A percentile compares a stretch with the other conserved stretches of the same genome.
phyloP scores from a whole-genome alignment of 2,888 invertebrate species.

The Eupithecia abbreviata region DNA sequence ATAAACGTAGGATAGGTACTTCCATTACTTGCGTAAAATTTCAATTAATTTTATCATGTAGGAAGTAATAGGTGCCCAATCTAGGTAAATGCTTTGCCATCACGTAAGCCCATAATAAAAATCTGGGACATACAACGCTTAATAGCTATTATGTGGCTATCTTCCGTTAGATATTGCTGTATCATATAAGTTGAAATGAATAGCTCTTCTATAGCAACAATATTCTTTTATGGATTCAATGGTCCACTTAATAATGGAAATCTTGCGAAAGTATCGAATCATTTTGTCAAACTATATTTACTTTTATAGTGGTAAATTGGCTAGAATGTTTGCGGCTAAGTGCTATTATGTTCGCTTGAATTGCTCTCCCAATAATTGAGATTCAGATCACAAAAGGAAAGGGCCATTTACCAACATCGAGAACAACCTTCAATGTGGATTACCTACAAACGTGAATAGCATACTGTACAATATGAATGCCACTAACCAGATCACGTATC shows the following conservation, averaged over 20 bases:
- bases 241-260: conserved; percentile 16
- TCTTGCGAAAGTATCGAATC: conserved; percentile 22
- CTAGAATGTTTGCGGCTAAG: conserved; percentile 31
- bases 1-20: background rate
- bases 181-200: conserved; percentile 14
- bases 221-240: conserved; percentile 19
- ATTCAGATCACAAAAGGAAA: conserved; percentile 64
- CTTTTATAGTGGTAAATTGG: conserved; percentile 13
- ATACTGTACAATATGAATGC: conserved; percentile 58
- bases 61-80: conserved; percentile 32
- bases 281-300: conserved; percentile 19
- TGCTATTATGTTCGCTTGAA: conserved; percentile 29
- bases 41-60: conserved; percentile 28
- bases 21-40: conserved; percentile 31
- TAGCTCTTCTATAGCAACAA: conserved; percentile 15
- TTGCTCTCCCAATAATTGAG: conserved; percentile 40
- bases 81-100: conserved; percentile 33
- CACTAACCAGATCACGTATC: conserved; percentile 60
- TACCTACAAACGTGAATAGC: conserved; percentile 57
- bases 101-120: conserved; percentile 42
- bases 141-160: conserved; percentile 36
- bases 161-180: conserved; percentile 33
- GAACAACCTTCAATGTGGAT: conserved; percentile 60
- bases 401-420: conserved; percentile 54
- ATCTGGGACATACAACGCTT: conserved; percentile 40